Base-by-base conservation (phyloP, 2,797 vertebrate species). In the Hippocampus kuda region DNA sequence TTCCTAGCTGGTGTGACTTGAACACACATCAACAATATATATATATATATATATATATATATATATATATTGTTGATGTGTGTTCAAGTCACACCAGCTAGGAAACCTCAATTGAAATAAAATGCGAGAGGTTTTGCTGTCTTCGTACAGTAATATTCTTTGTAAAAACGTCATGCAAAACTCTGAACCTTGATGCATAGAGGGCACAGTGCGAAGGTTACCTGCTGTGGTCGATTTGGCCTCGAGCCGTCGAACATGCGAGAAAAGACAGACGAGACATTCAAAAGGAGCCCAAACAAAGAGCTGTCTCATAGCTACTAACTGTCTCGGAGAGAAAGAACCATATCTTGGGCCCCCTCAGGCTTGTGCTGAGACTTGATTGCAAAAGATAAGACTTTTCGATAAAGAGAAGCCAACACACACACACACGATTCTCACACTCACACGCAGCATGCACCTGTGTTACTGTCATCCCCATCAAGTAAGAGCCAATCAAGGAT, bases 141-240 rank as follows among this genome's bases (percentile, higher is more conserved):
- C 61, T 69, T 57, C 67, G 71, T 65, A 27, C 71, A 61, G 68
- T 68, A 75, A 75, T 22, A 18, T 49, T 20, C 5, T 70, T 26
- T 72, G 78, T 67, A 70, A 70, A 71, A 67, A 71, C 76, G 68
- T 77, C 63, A 7, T 66, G 76, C 72, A 38, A 6, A 76, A 70
- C 71, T 79, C 68, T 71, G 73, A 63, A 26, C 76, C 63, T 12
- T 70, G 79, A 41, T 80, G 79, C 81, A 54, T 54, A 79, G 76
- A 83, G 82, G 78, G 71, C 73, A 74, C 66, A 67, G 70, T 5
- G 49, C 69, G 76, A 77, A 72, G 83, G 44, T 48, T 65, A 38
- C 78, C 81, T 76, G 76, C 84, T 82, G 84, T 82, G 78, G 78
- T 75, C 8, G 77, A 73, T 68, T 84, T 84, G 83, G 85, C 81